Evolutionary conservation across 2,888 invertebrate species (phyloP).

Genomic region (Apodemia hepburni): DNA sequence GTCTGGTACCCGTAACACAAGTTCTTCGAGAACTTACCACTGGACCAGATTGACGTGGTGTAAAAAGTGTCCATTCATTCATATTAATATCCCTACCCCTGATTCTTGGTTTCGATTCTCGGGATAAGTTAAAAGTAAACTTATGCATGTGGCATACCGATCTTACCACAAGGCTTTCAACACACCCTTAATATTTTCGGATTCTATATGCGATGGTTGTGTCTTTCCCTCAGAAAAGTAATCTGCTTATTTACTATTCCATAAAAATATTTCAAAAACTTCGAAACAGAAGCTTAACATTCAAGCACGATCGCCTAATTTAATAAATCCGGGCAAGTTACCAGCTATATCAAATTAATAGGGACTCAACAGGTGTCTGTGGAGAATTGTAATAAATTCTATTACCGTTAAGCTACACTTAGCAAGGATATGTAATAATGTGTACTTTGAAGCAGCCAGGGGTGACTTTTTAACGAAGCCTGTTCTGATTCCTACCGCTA

Average conservation of each 20-base stretch:
- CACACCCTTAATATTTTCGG: no score
- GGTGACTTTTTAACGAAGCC: not conserved
- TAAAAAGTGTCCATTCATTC: no score
- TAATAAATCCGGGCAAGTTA: constrained; percentile 25
- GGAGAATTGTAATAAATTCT: constrained; percentile 30
- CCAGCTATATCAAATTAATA: constrained; percentile 28
- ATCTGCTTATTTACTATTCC: not conserved
- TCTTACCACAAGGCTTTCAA: no score
- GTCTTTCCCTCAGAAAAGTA: no score
- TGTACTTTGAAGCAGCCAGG: not conserved
- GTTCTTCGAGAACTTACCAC: no score
- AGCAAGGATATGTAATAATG: constrained; percentile 25
- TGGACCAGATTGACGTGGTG: no score
- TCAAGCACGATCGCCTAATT: constrained; percentile 26
- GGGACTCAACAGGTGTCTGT: constrained; percentile 30
- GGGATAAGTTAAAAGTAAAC: no score
- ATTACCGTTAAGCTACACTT: constrained; percentile 27
- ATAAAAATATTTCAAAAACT: not conserved
- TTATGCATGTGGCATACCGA: no score
- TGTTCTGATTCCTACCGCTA: not conserved
- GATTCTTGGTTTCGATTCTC: no score
- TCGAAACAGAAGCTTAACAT: constrained; percentile 21
- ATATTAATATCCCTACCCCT: no score
- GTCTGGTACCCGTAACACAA: no score
- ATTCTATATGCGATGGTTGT: no score